Conservation (phyloP, 2,888 invertebrate genomes). For the Drosophila picticornis region DNA sequence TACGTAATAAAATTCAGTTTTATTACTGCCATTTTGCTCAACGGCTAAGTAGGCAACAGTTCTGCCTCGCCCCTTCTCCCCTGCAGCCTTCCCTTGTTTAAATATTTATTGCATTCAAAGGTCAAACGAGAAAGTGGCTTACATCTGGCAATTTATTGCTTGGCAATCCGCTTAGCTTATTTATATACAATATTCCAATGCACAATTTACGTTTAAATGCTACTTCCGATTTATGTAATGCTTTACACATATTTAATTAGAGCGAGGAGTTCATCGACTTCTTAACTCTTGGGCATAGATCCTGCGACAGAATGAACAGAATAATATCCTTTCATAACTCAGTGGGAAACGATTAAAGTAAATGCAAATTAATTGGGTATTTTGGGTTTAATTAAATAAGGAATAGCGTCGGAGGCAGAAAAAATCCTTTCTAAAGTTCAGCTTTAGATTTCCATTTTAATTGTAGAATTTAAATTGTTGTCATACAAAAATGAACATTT, state of each 20-base stretch:
- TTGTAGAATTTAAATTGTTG: not conserved
- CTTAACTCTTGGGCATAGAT: not conserved
- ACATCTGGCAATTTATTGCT: conserved; percentile 30
- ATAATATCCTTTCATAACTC: not conserved
- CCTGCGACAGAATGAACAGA: not conserved
- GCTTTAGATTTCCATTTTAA: not conserved
- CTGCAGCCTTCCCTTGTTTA: conserved; percentile 20
- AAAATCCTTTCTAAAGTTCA: not conserved
- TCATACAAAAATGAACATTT: not conserved
- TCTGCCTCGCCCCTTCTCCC: conserved; percentile 8
- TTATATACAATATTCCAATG: conserved; percentile 16
- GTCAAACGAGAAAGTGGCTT: conserved; percentile 39
- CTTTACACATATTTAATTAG: not conserved
- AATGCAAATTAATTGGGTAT: not conserved
- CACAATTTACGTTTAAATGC: conserved; percentile 14
- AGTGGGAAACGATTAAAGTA: not conserved
- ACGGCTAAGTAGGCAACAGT: conserved; percentile 57
- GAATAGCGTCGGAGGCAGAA: not conserved
- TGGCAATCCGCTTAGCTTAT: not conserved
- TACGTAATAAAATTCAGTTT: conserved; percentile 49
- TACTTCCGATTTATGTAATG: not conserved
- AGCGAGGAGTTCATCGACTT: conserved; percentile 20
- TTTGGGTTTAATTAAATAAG: not conserved
- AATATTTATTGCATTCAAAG: conserved; percentile 48
- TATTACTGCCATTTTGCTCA: conserved; percentile 19